These are phyloP conservation scores for Lordiphosa collinella DNA, from an alignment of 1,140 invertebrate genomes.

Conservation along the genomic window DNA sequence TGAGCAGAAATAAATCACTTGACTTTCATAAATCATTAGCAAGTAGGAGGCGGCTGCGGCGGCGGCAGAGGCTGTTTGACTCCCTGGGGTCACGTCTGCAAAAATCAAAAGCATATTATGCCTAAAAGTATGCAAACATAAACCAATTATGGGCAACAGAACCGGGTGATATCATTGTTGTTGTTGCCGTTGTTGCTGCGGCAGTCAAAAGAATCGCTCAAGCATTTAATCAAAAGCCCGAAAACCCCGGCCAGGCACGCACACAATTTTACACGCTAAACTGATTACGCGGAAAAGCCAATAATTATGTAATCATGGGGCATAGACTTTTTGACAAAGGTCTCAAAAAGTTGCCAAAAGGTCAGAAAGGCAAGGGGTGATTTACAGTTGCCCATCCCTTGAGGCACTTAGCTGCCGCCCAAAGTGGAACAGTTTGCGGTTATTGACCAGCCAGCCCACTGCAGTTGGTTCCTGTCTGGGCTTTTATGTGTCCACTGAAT, in stretches of 20 bases:
- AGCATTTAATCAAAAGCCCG: conserved; percentile 46
- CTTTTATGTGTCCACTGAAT: conserved; percentile 42
- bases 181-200: conserved; percentile 20
- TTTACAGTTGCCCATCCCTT: background rate
- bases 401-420: background rate
- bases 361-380: background rate
- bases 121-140: conserved; percentile 58
- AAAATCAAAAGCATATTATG: conserved; percentile 61
- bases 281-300: conserved; percentile 58
- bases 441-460: conserved; percentile 37
- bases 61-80: background rate
- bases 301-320: conserved; percentile 57
- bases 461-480: background rate
- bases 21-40: conserved; percentile 60
- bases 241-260: conserved; percentile 12
- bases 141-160: conserved; percentile 44
- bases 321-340: conserved; percentile 51
- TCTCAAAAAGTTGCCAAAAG: background rate
- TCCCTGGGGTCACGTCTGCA: conserved; percentile 53
- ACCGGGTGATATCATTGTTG: conserved; percentile 17
- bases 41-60: conserved; percentile 7
- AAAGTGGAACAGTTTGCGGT: conserved; percentile 52
- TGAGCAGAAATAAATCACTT: conserved; percentile 60
- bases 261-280: conserved; percentile 57
- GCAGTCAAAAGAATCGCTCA: conserved; percentile 48